These are phyloP conservation scores for Pseudochirops corinnae DNA, from an alignment of 2,797 vertebrate genomes.

Conservation along the genomic window DNA sequence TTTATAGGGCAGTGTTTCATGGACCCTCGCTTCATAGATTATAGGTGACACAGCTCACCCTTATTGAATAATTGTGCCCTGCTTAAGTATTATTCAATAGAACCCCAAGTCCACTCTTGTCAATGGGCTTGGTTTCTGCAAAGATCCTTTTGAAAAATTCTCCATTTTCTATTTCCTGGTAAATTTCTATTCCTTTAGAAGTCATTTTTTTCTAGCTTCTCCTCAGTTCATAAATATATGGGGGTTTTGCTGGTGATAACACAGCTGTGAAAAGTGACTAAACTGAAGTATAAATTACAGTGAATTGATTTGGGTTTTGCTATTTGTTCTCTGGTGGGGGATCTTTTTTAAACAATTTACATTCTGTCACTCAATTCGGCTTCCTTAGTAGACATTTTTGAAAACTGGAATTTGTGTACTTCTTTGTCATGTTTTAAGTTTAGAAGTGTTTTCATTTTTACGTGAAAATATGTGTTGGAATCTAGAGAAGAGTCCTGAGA, in stretches of 20 bases:
- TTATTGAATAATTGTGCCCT: neutral
- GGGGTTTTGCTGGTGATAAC: slow-evolving; percentile 25
- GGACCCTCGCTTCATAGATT: neutral
- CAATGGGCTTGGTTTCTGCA: neutral
- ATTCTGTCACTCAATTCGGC: slow-evolving; percentile 61
- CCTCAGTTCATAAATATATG: slow-evolving; percentile 44
- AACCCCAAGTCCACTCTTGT: neutral
- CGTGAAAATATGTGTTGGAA: slow-evolving; percentile 59
- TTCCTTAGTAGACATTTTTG: slow-evolving; percentile 52
- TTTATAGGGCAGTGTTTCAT: slow-evolving; percentile 10
- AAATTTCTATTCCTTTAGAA: slow-evolving; percentile 68
- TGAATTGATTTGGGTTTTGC: slow-evolving; percentile 66
- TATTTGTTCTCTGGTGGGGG: slow-evolving; percentile 44
- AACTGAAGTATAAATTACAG: slow-evolving; percentile 73
- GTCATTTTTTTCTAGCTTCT: slow-evolving; percentile 30
- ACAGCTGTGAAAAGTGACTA: slow-evolving; percentile 64
- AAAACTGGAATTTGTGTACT: slow-evolving; percentile 48
- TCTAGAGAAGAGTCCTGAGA: slow-evolving; percentile 39
- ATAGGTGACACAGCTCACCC: neutral
- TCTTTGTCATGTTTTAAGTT: slow-evolving; percentile 39
- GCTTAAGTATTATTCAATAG: slow-evolving; percentile 22
- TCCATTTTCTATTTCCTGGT: slow-evolving; percentile 60
- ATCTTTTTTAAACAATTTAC: slow-evolving; percentile 55
- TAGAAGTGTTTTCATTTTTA: slow-evolving; percentile 35
- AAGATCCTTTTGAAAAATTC: slow-evolving; percentile 24